A percentile compares a stretch with the other conserved stretches of the same genome.
phyloP scores from a whole-genome alignment of 2,888 invertebrate species.

The Rambutsinella grinnellia region DNA sequence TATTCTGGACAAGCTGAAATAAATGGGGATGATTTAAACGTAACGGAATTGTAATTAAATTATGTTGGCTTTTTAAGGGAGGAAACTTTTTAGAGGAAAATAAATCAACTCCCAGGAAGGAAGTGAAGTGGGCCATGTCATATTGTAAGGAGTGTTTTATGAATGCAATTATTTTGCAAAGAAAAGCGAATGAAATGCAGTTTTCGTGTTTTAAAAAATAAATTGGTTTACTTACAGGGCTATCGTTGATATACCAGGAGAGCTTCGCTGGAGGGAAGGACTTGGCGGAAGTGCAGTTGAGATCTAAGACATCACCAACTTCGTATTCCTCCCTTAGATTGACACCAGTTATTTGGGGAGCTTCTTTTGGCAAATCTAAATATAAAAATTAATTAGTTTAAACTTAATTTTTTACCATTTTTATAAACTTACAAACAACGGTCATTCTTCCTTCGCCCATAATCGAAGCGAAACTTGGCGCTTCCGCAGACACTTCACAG shows the following conservation, averaged over 20 bases:
- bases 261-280: constrained; percentile 82
- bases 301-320: constrained; percentile 79
- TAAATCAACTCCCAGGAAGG: too few species aligned
- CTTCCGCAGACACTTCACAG: constrained; percentile 80
- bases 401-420: too few species aligned
- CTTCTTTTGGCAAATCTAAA: constrained; percentile 74
- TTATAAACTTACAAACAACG: constrained; percentile 79
- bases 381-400: too few species aligned
- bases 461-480: constrained; percentile 81
- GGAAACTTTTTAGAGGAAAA: too few species aligned
- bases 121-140: not conserved
- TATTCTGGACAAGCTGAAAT: too few species aligned
- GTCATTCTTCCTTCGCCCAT: constrained; percentile 83
- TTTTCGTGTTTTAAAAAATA: not conserved
- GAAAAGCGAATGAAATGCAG: not conserved
- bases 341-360: constrained; percentile 79
- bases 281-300: constrained; percentile 83
- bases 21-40: too few species aligned
- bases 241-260: constrained; percentile 83
- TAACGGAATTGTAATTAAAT: too few species aligned
- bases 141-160: too few species aligned
- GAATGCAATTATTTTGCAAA: too few species aligned
- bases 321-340: constrained; percentile 79
- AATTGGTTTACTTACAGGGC: constrained; percentile 41
- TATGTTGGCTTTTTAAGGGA: too few species aligned